Evolutionary conservation across 2,797 vertebrate species (phyloP), one percentile per base, ranked within the genome.

Genomic region (Euphonia xanthogaster): DNA sequence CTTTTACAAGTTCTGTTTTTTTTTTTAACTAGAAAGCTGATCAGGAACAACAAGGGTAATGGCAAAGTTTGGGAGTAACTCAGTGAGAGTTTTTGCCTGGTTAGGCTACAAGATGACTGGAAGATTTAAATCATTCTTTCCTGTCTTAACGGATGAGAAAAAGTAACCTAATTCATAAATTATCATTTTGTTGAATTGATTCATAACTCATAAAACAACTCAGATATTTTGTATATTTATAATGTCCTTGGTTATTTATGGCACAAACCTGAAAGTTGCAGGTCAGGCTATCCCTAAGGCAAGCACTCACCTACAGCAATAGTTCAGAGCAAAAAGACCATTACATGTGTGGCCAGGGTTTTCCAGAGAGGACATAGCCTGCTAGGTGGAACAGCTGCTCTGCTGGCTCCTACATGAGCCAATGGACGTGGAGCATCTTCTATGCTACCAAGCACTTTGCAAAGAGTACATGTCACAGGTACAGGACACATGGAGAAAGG

Each of bases 1-100:
- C 28, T 78, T 57, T 65, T 18, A 33, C 40, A 79, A n/a, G 12
- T 6, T 45, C 19, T 2, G 6, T 3, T 0, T 1, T 30, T 1
- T 30, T 42, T 53, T 53, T 35, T 42, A 25, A 54, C 3, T 25
- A 50, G 12, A 54, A 61, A 12, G 19, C 4, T 37, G 11, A 58
- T 47, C 20, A 70, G 47, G 12, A 84, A 28, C 20, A 53, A 10
- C 4, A 21, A 70, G 9, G 2, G 9, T 39, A 88, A 37, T 15
- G 60, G 40, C 7, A 53, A 72, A 76, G 9, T 55, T 23, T 40
- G 18, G 2, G 22, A 60, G 6, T 51, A 48, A 55, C 10, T 62
- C 27, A 25, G 6, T 23, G 17, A 23, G 31, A n/a, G 4, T 17
- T 51, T 54, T 61, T 72, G 8, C n/a, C 62, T 8, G 9, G 10